A percentile compares a stretch with the other conserved stretches of the same genome.
These are phyloP conservation scores for Pteronotus mesoamericanus DNA, from an alignment of 2,797 vertebrate species.

Conservation along the genomic window DNA sequence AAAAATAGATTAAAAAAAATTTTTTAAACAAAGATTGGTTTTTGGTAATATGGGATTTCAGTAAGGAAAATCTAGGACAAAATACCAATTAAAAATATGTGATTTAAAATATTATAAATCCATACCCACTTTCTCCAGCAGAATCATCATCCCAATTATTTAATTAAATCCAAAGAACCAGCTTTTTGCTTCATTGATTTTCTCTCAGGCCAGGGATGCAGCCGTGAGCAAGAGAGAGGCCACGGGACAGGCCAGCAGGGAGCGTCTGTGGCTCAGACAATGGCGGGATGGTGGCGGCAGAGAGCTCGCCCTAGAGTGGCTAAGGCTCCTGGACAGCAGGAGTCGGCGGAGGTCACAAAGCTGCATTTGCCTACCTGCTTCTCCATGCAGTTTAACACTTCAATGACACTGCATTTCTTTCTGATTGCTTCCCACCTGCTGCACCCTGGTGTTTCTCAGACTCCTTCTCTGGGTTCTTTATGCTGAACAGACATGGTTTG, in stretches of 20 bases:
- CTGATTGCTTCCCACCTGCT: background rate
- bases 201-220: background rate
- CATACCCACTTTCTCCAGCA: background rate
- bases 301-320: background rate
- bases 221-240: background rate
- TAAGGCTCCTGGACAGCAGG: background rate
- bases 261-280: background rate
- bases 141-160: background rate
- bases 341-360: background rate
- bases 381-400: background rate
- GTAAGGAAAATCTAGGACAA: conserved; percentile 3
- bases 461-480: background rate
- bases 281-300: background rate
- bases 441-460: background rate
- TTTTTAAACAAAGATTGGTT: background rate
- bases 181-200: background rate
- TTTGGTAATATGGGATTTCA: background rate
- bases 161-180: background rate
- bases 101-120: background rate
- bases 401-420: background rate
- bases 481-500: background rate
- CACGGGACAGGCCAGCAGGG: background rate
- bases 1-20: background rate
- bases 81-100: background rate
- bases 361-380: background rate